phyloP scores from a whole-genome alignment of 2,797 vertebrate species.

The Oryzias sinensis region DNA sequence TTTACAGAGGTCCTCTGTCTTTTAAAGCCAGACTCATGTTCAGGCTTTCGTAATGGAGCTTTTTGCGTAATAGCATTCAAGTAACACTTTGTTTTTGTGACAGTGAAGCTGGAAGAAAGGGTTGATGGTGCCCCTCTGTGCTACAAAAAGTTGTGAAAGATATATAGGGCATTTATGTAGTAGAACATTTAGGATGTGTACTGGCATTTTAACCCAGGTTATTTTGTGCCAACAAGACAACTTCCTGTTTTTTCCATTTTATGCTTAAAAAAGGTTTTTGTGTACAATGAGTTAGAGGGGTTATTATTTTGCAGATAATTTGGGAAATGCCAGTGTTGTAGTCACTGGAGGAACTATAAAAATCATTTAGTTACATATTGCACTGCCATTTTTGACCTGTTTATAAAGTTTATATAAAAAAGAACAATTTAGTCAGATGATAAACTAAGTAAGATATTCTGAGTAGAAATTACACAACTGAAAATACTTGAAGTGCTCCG shows the following conservation, averaged over 20 bases:
- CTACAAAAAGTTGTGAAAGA: slow-evolving; percentile 22
- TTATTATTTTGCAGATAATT: slow-evolving; percentile 2
- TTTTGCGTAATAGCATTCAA: slow-evolving; percentile 65
- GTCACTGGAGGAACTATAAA: not conserved
- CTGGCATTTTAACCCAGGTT: slow-evolving; percentile 10
- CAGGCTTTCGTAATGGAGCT: slow-evolving; percentile 52
- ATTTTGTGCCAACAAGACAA: not conserved
- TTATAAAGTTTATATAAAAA: too few species aligned
- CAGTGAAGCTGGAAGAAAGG: slow-evolving; percentile 53
- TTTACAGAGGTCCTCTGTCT: slow-evolving; percentile 67
- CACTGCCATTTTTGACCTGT: too few species aligned
- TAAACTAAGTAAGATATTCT: too few species aligned
- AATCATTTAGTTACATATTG: not conserved
- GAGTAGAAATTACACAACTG: too few species aligned
- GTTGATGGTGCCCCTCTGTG: slow-evolving; percentile 45
- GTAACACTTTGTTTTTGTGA: slow-evolving; percentile 60
- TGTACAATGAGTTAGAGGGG: slow-evolving; percentile 10
- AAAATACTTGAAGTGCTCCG: not conserved
- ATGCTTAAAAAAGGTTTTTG: slow-evolving; percentile 13
- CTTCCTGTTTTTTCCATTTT: slow-evolving; percentile 6
- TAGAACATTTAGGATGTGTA: slow-evolving; percentile 42
- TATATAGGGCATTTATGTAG: slow-evolving; percentile 25
- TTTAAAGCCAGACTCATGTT: slow-evolving; percentile 51
- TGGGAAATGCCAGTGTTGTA: slow-evolving; percentile 1
- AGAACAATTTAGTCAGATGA: too few species aligned